These are phyloP conservation scores for Poliocrania exsul DNA, from an alignment of 2,797 vertebrate genomes.

Conservation along the genomic window DNA sequence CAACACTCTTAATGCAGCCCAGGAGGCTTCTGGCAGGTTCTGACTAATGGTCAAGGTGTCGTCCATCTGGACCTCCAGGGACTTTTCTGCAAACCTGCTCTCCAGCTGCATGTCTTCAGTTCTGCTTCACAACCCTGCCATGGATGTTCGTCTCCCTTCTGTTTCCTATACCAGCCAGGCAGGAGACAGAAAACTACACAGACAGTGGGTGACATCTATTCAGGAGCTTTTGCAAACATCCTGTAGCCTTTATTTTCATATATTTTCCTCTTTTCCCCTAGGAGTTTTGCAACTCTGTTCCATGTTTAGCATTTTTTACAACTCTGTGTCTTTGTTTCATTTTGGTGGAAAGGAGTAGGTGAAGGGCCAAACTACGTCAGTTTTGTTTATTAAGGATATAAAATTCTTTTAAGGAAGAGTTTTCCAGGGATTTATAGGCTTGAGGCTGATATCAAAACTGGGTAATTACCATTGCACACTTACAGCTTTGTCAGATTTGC, in stretches of 20 bases:
- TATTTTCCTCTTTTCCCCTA: not conserved
- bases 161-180: not conserved
- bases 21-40: not conserved
- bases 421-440: not conserved
- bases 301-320: not conserved
- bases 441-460: not conserved
- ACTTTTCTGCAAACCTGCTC: not conserved
- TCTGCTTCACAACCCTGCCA: not conserved
- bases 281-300: not conserved
- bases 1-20: rapidly evolving
- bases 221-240: not conserved
- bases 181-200: not conserved
- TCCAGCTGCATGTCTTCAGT: not conserved
- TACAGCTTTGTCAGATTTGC: not conserved
- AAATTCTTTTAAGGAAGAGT: not conserved
- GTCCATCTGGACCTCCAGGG: not conserved
- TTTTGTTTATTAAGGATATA: not conserved
- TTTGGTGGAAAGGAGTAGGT: not conserved
- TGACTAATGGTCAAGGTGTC: not conserved
- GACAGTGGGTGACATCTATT: not conserved
- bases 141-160: not conserved
- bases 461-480: not conserved
- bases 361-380: not conserved
- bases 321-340: not conserved
- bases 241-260: not conserved